Conservation (phyloP, 1,140 invertebrate genomes). For the Drosophila obscura region DNA sequence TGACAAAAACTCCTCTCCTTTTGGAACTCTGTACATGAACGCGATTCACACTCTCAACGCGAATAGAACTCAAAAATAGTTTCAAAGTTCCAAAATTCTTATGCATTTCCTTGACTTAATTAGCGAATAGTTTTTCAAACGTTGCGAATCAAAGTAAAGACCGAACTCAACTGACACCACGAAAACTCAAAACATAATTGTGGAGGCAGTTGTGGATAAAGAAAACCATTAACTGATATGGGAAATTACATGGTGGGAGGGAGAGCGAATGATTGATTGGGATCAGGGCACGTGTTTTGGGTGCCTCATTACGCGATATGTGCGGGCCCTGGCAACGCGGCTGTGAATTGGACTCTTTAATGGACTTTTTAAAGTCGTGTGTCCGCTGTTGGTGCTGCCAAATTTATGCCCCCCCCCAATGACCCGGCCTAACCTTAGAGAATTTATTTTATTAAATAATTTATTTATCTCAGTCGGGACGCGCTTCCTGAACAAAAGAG, state of each 20-base stretch:
- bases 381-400: background rate
- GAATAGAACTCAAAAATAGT: slow-evolving; percentile 36
- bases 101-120: slow-evolving; percentile 58
- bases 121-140: slow-evolving; percentile 9
- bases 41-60: slow-evolving; percentile 11
- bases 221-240: slow-evolving; percentile 29
- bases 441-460: background rate
- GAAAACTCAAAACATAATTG: background rate
- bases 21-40: slow-evolving; percentile 3
- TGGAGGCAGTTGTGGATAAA: background rate
- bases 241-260: slow-evolving; percentile 16
- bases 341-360: background rate
- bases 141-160: slow-evolving; percentile 28
- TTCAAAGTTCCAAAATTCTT: slow-evolving; percentile 40
- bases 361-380: slow-evolving; percentile 6
- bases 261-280: slow-evolving; percentile 33
- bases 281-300: slow-evolving; percentile 33
- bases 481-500: slow-evolving; percentile 48
- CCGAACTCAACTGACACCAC: slow-evolving; percentile 35
- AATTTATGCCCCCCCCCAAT: slow-evolving; percentile 33
- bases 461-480: slow-evolving; percentile 15
- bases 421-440: slow-evolving; percentile 34
- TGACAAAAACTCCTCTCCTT: slow-evolving; percentile 7
- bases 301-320: slow-evolving; percentile 12
- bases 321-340: slow-evolving; percentile 14